These are phyloP conservation scores for Drosophila nr. medialis DNA, from an alignment of 2,888 invertebrate genomes.

Conservation along the genomic window DNA sequence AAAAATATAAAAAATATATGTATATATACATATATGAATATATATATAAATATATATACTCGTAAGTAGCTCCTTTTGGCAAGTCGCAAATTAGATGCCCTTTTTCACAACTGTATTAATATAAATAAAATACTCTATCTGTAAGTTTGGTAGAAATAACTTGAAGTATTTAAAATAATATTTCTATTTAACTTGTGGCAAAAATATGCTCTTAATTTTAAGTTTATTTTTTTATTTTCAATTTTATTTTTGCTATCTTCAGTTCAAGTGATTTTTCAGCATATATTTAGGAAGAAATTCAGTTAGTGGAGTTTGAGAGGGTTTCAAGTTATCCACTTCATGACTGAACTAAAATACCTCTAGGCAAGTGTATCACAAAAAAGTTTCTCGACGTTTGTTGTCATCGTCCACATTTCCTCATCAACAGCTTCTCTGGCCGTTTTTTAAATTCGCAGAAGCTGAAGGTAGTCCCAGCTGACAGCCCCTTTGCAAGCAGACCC, in stretches of 20 bases:
- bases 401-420: slow-evolving; percentile 24
- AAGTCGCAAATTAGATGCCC: slow-evolving; percentile 31
- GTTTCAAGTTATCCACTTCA: not conserved
- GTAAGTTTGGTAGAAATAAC: not conserved
- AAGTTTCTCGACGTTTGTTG: slow-evolving; percentile 39
- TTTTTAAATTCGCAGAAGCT: slow-evolving; percentile 69
- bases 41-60: not conserved
- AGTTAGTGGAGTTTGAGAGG: not conserved
- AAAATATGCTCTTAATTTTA: no score
- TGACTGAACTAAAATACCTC: not conserved
- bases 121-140: not conserved
- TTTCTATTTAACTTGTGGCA: no score
- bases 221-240: not conserved
- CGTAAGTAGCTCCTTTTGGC: not conserved
- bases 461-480: slow-evolving; percentile 59
- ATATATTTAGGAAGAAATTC: not conserved
- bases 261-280: no score
- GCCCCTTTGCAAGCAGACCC: slow-evolving; percentile 27
- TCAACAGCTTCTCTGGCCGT: slow-evolving; percentile 24
- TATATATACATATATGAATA: not conserved
- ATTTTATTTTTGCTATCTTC: not conserved
- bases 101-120: not conserved
- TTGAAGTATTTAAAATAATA: not conserved
- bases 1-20: not conserved
- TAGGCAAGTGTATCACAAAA: slow-evolving; percentile 20